Evolutionary conservation across 2,888 invertebrate genomes (phyloP).

Genomic region (Venusia cambrica): DNA sequence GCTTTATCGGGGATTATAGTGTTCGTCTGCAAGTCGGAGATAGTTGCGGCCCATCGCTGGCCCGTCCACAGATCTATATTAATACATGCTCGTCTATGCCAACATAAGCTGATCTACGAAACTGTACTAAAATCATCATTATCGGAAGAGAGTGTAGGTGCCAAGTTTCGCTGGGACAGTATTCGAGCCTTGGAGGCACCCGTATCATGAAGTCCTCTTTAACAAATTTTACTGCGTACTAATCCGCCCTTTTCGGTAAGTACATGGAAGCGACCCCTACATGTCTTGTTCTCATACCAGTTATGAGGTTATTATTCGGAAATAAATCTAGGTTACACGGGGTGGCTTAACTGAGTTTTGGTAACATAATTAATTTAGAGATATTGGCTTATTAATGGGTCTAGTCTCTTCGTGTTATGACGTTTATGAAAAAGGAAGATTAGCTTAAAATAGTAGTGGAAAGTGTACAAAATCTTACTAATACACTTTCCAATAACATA

Average conservation of each 20-base stretch:
- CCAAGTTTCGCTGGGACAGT: constrained; percentile 41
- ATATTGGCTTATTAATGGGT: constrained; percentile 47
- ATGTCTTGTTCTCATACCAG: constrained; percentile 66
- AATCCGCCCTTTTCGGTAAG: constrained; percentile 73
- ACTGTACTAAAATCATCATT: constrained; percentile 3
- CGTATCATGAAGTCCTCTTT: constrained; percentile 66
- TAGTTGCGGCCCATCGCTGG: constrained; percentile 64
- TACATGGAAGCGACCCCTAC: constrained; percentile 54
- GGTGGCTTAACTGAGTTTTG: constrained; percentile 53
- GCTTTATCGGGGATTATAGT: constrained; percentile 83
- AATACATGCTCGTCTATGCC: constrained; percentile 50
- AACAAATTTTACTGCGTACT: constrained; percentile 77
- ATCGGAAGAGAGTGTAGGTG: constrained; percentile 20
- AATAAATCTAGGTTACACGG: constrained; percentile 71
- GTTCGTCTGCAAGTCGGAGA: constrained; percentile 76
- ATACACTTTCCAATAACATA: too few species aligned
- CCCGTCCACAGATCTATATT: constrained; percentile 57
- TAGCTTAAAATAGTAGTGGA: too few species aligned
- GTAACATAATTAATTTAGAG: constrained; percentile 59
- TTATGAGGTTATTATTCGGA: constrained; percentile 70
- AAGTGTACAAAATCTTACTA: too few species aligned
- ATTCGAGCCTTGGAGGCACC: constrained; percentile 56
- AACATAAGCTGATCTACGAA: constrained; percentile 31
- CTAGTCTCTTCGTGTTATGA: constrained; percentile 28
- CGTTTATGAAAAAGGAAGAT: constrained; percentile 3